phyloP scores from a whole-genome alignment of 2,797 vertebrate genomes.

The Cygnus olor region DNA sequence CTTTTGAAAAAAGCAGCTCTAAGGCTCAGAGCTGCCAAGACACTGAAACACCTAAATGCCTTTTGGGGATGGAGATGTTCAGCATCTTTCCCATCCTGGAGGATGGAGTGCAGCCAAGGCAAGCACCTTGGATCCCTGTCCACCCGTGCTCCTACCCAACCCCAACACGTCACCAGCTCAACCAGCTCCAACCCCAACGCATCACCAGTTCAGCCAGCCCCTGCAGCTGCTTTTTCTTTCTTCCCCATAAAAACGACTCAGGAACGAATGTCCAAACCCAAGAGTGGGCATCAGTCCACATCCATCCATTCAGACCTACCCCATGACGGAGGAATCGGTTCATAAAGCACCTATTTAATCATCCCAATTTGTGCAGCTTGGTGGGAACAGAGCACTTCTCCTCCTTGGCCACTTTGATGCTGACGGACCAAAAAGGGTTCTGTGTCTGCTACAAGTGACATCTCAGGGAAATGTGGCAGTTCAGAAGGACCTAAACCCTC shows the following conservation, averaged over 20 bases:
- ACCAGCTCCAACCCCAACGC: neutral
- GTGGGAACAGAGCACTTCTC: neutral
- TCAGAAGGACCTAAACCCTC: neutral
- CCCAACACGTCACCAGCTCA: neutral
- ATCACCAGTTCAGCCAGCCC: neutral
- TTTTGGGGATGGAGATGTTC: neutral
- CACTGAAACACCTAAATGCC: accelerated
- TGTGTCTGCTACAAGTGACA: neutral
- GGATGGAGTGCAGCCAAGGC: neutral
- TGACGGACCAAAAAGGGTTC: neutral
- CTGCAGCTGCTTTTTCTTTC: neutral
- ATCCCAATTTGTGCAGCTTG: neutral
- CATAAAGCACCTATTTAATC: neutral
- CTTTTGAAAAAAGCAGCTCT: neutral
- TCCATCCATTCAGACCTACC: neutral
- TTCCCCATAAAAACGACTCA: neutral
- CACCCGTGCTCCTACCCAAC: neutral
- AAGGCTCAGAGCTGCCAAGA: neutral
- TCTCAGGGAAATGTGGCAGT: neutral
- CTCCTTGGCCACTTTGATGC: neutral
- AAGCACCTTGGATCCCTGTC: accelerated
- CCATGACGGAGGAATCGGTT: neutral
- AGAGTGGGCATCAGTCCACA: neutral
- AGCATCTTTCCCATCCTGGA: neutral
- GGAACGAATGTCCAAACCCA: neutral